Evolutionary conservation across 2,113 vertebrate species (phyloP).

Genomic region (Aspidoscelis tigris): DNA sequence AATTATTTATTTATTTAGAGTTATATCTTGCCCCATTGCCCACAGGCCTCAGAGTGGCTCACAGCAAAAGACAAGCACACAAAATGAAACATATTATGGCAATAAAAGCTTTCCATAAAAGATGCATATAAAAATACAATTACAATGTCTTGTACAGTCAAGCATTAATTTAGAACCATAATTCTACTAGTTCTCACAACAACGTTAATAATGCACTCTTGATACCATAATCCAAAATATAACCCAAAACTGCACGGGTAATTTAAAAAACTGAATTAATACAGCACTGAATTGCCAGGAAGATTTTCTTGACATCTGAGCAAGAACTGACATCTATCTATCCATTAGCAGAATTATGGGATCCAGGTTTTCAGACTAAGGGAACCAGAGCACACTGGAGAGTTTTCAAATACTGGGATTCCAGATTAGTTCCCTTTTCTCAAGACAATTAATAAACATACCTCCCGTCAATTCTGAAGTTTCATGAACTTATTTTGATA

Average conservation of each 20-base stretch:
- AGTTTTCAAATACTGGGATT: background rate
- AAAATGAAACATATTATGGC: too few relatives aligned
- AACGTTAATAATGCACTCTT: background rate
- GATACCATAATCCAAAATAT: background rate
- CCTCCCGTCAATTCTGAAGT: background rate
- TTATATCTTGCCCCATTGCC: too few relatives aligned
- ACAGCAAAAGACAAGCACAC: too few relatives aligned
- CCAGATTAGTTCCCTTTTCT: background rate
- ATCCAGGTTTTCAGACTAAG: background rate
- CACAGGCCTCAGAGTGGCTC: too few relatives aligned
- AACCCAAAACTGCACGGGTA: background rate
- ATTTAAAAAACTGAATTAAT: background rate
- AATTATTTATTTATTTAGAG: slow-evolving; percentile 64
- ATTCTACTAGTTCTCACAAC: background rate
- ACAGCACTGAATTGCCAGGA: background rate
- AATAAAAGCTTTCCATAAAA: too few relatives aligned
- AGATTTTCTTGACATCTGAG: background rate
- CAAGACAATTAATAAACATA: background rate
- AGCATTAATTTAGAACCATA: background rate
- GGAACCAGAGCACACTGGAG: background rate
- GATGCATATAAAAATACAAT: too few relatives aligned
- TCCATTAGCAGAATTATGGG: background rate
- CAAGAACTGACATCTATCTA: background rate
- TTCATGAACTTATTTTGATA: background rate
- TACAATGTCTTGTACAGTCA: slow-evolving; percentile 46